Conservation (phyloP, 2,888 invertebrate species). For the Bellardia pandia region DNA sequence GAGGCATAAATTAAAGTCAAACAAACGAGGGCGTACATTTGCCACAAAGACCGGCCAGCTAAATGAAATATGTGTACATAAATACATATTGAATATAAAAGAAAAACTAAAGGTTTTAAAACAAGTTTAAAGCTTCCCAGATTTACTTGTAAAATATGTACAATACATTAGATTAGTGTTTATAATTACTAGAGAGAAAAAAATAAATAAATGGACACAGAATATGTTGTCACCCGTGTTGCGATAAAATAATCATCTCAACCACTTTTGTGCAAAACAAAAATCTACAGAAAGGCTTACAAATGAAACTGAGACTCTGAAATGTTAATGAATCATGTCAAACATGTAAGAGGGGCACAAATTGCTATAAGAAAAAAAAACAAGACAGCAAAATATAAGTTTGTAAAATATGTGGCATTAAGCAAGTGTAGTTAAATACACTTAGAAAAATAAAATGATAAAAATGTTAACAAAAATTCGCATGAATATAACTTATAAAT, state of each 20-base stretch:
- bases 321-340: constrained; percentile 69
- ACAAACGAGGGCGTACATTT: constrained; percentile 70
- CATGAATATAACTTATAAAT: no score
- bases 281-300: background rate
- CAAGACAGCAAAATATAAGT: constrained; percentile 27
- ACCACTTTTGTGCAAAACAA: constrained; percentile 41
- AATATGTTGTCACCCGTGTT: constrained; percentile 68
- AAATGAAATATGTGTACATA: background rate
- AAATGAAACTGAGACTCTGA: constrained; percentile 37
- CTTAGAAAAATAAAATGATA: background rate
- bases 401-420: constrained; percentile 52
- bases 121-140: constrained; percentile 59
- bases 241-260: constrained; percentile 63
- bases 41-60: constrained; percentile 29
- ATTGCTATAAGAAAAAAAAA: background rate
- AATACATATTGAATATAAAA: background rate
- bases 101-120: constrained; percentile 26
- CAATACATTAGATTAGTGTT: constrained; percentile 66
- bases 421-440: constrained; percentile 53
- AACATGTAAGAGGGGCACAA: constrained; percentile 21
- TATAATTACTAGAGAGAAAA: constrained; percentile 61
- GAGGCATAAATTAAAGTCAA: constrained; percentile 70
- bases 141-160: constrained; percentile 47
- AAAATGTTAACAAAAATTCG: background rate
- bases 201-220: constrained; percentile 57